Evolutionary conservation across 2,888 invertebrate species (phyloP).

Genomic region (Urechis unicinctus): DNA sequence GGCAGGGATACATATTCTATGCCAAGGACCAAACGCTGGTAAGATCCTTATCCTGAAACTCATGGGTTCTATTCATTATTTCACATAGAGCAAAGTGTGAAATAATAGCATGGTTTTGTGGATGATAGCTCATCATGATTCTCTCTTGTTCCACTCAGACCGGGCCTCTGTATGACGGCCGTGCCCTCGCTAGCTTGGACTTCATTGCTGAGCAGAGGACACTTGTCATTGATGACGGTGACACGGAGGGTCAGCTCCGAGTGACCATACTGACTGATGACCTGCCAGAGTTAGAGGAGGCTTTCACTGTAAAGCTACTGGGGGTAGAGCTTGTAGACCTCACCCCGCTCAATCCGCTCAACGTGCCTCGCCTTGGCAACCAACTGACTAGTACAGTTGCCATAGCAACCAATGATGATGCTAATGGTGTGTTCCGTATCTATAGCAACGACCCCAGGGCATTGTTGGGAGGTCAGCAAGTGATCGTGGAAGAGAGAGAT

Average conservation of each 20-base stretch:
- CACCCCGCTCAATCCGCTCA: conserved; percentile 19
- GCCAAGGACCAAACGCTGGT: conserved; percentile 29
- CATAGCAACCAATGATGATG: conserved; percentile 40
- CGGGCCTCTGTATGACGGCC: conserved; percentile 19
- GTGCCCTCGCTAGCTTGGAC: conserved; percentile 34
- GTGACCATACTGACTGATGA: conserved; percentile 34
- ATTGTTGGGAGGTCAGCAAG: conserved; percentile 21
- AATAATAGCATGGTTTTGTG: no score
- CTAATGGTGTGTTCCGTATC: conserved; percentile 40
- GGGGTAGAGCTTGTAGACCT: conserved; percentile 25
- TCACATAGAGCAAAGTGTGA: no score
- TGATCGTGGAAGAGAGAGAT: conserved; percentile 37
- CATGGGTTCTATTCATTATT: no score
- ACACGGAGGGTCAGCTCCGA: conserved; percentile 28
- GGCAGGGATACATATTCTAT: conserved; percentile 25
- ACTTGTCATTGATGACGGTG: conserved; percentile 30
- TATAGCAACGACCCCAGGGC: conserved; percentile 35
- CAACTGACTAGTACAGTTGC: conserved; percentile 26
- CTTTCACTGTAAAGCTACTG: conserved; percentile 21
- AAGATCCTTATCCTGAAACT: conserved; percentile 1
- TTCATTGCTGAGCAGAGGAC: conserved; percentile 28
- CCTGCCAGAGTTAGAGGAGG: conserved; percentile 41
- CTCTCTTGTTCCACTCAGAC: conserved; percentile 6
- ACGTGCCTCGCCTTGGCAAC: conserved; percentile 32
- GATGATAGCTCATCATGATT: no score